Evolutionary conservation across 30 jellyfish, hydroid and myxozoan genomes (phyloP), one percentile per base, ranked within the genome.

Genomic region (Cassiopea xamachana): DNA sequence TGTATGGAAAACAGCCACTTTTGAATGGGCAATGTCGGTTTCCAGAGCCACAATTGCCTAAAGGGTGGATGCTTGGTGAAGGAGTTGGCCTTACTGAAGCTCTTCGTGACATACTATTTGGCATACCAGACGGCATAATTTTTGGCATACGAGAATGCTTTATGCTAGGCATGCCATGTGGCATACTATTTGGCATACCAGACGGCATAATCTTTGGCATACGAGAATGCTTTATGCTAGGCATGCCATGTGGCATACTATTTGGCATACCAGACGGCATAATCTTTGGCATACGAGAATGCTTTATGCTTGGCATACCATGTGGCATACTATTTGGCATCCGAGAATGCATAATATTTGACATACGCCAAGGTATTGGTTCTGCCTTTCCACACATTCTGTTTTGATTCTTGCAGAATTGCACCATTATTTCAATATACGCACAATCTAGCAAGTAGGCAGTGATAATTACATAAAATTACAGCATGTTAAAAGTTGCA

Each of bases 391-490:
- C 61, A 18, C 93, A 85, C 15, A 39, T 44, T 15, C 27, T 49
- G 85, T 84, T 68, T 62, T 85, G 93, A 18, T 47, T 27, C 69
- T 85, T 85, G 87, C 93, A 85, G 60, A 85, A 85, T 58, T 83
- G 49, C 1, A 85, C 93, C 93, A 85, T 85, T 60, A 69, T 74
- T 47, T 85, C 93, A 3, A 85, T 75, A 59, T 67, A 18, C 17
- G 46, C 58, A 75, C 93, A 85, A 85, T 60, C 93, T 85, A 48
- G 4, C 47, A 82, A 71, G 51, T 7, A 43, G 27, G 15, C 15
- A 4, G 43, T 5, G 43, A 64, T 59, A 27, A 27, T 27, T 27
- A 27, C 39, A 27, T 27, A 27, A 27, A 27, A 27, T 27, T 27
- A 27, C 39, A 27, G 39, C 39, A 27, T 27, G 39, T 27, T 27